Evolutionary conservation across 1,140 invertebrate species (phyloP), one percentile per base, ranked within the genome.

Genomic region (Diprion similis): DNA sequence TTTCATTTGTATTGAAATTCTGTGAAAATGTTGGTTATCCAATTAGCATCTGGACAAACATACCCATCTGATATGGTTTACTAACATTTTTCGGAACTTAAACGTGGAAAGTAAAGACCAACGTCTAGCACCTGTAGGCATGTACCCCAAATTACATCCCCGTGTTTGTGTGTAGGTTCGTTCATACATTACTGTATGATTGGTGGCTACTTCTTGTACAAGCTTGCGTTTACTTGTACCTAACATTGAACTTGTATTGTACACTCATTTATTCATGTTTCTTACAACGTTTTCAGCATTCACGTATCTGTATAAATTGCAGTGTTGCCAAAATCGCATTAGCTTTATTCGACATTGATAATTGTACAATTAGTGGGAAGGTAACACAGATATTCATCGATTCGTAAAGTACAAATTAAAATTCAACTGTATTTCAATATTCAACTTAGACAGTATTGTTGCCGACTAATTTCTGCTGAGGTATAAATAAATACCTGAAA

Each of bases 221-320:
- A 59, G 51, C 51, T 59, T 59, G 51, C 51, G 51, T 59, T 59
- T 59, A 59, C 51, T 59, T 59, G 51, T 59, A 59, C 51, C n/a
- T 59, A 17, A 59, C 51, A 59, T 59, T 59, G 11, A 17, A 59
- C 51, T 59, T 59, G n/a, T 59, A 59, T 59, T 59, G 51, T 59
- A 6, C 51, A 59, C 51, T 59, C 51, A 59, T 59, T 59, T 59
- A 59, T 59, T 9, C 51, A 17, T 59, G 51, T 59, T 15, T 59
- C 51, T 59, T 59, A 59, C n/a, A 15, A 59, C 51, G n/a, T 59
- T 59, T 59, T 59, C 51, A 59, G 51, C 51, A 59, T 59, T 59
- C 51, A 59, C 51, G 51, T 59, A 59, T 59, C 0, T 17, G 51
- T 59, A 6, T 15, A 59, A 59, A 59, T 9, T 59, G 11, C 11